Base-by-base conservation (phyloP, 92 coral and sea anemone species). In the Phymanthus crucifer region DNA sequence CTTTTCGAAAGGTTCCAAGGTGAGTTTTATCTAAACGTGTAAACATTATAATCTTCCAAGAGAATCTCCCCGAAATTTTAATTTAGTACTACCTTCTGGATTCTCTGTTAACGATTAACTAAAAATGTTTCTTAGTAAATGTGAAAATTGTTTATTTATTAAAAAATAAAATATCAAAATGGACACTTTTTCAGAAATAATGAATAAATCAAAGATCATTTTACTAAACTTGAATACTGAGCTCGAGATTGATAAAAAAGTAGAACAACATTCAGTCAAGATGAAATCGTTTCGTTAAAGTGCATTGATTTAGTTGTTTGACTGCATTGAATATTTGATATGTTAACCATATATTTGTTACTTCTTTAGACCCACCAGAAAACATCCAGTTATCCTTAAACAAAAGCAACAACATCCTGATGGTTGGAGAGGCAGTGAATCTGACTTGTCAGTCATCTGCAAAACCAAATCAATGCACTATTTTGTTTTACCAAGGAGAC, bases 401-500 rank as follows among this genome's bases (percentile, higher is more conserved):
- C 45, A 70, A 34, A 34, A 70, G 29, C 48, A 34, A 6, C 74
- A 33, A 34, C n/a, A 70, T 23, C 18, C 14, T 70, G 21, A 35
- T 70, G 45, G 23, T 35, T 33, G 74, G 48, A 35, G 61, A 52
- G 26, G 61, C 61, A 18, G 61, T 52, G 26, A 52, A 19, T n/a
- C 61, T 52, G 6, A 52, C 74, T 23, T 70, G 74, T 24, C 67
- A 61, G 34, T 24, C 68, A 2, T 61, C 68, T 3, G 68, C 68
- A 61, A 61, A 61, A 61, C 68, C 68, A 6, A 24, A 6, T 61
- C 68, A 61, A 23, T 61, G 68, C 4, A 61, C 26, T 17, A 83
- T 16, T 33, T 32, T 75, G 43, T 54, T 10, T 50, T 33, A 83
- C 26, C 54, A 75, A 40, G 77, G 83, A 47, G 76, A 76, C 64